Evolutionary conservation across 2,888 invertebrate species (phyloP).

Genomic region (Prosopocoilus inquinatus): DNA sequence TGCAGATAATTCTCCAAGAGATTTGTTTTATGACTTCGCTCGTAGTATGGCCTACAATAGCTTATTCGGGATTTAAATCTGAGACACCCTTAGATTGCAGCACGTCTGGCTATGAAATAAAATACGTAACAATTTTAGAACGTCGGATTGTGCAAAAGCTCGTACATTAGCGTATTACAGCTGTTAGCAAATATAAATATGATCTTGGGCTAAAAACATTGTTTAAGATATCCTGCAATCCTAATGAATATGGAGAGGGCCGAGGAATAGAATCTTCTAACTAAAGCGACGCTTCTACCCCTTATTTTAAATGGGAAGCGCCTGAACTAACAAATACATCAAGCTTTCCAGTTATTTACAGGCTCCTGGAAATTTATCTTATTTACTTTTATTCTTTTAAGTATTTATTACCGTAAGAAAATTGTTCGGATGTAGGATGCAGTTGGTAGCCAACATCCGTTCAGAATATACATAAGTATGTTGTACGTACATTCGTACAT

Average conservation of each 20-base stretch:
- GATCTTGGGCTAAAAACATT: slow-evolving; percentile 9
- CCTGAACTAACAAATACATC: slow-evolving; percentile 39
- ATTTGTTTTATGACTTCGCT: slow-evolving; percentile 38
- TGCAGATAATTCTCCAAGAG: slow-evolving; percentile 35
- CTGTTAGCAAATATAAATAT: slow-evolving; percentile 4
- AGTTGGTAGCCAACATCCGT: background rate
- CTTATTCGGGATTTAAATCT: slow-evolving; percentile 33
- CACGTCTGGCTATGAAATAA: slow-evolving; percentile 21
- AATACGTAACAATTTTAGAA: slow-evolving; percentile 20
- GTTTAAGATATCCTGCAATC: slow-evolving; percentile 15
- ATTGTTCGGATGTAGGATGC: slow-evolving; percentile 2
- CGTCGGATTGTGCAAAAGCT: slow-evolving; percentile 4
- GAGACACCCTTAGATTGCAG: slow-evolving; percentile 28
- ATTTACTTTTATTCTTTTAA: slow-evolving; percentile 31
- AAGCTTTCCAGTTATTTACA: slow-evolving; percentile 32
- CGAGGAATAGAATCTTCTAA: slow-evolving; percentile 21
- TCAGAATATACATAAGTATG: background rate
- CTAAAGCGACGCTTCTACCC: slow-evolving; percentile 23
- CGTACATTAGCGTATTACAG: background rate
- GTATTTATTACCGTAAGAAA: slow-evolving; percentile 23
- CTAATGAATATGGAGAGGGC: slow-evolving; percentile 19
- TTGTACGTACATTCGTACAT: background rate
- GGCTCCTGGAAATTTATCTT: slow-evolving; percentile 26
- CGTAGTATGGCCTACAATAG: slow-evolving; percentile 30
- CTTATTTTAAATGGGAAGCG: slow-evolving; percentile 32